phyloP scores from a whole-genome alignment of 2,113 vertebrate species.

The Malurus melanocephalus region DNA sequence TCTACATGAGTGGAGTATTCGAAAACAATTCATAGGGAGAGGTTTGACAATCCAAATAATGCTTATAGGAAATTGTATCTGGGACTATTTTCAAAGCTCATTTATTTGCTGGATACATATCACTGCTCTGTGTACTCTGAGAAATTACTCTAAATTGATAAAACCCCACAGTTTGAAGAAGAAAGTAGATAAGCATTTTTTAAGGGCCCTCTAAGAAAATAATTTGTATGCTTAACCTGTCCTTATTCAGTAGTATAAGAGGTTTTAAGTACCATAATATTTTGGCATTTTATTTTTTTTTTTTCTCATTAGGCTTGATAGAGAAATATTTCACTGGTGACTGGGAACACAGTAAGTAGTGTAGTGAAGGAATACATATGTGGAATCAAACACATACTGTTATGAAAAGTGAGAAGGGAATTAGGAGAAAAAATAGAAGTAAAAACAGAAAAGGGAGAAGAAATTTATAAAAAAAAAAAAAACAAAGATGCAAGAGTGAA shows the following conservation, averaged over 20 bases:
- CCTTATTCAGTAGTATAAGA: not conserved
- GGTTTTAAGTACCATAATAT: not conserved
- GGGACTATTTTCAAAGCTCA: not conserved
- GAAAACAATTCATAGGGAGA: not conserved
- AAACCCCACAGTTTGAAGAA: not conserved
- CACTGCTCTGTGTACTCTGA: not conserved
- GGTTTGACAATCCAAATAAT: not conserved
- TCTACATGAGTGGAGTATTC: not conserved
- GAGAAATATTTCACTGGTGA: not conserved
- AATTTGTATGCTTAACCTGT: not conserved
- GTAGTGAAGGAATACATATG: fast-evolving
- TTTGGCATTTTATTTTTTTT: not conserved
- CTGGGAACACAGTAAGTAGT: not conserved
- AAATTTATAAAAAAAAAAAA: not conserved
- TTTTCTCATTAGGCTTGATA: not conserved
- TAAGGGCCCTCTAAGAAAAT: not conserved
- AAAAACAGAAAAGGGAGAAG: not conserved
- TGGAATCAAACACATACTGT: not conserved
- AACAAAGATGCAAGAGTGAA: not conserved
- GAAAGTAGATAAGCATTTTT: not conserved
- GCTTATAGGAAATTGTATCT: not conserved
- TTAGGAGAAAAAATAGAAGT: not conserved
- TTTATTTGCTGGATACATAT: not conserved
- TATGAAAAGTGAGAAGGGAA: not conserved
- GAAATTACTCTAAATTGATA: not conserved